Base-by-base conservation (phyloP, 2,888 invertebrate genomes). In the Chrysolina oricalcia region DNA sequence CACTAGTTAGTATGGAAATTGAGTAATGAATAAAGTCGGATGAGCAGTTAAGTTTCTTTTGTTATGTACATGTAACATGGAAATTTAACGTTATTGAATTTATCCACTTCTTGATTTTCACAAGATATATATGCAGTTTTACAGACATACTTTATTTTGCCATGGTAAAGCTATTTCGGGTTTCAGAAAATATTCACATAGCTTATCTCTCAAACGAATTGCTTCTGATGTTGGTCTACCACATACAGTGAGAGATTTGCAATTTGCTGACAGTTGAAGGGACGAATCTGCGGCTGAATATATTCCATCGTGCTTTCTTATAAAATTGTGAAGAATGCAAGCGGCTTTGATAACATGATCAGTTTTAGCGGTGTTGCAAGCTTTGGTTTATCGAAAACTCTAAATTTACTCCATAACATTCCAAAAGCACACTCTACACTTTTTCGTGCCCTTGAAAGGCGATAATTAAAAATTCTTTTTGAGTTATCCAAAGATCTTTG, bases 401-500 rank as follows among this genome's bases (percentile, higher is more conserved):
- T 4, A 13, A 56, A n/a, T n/a, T n/a, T n/a, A n/a, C n/a, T n/a
- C n/a, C n/a, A n/a, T n/a, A n/a, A n/a, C n/a, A n/a, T n/a, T n/a
- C n/a, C n/a, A n/a, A n/a, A n/a, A n/a, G n/a, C n/a, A n/a, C n/a
- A n/a, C 41, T 56, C 19, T 17, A 27, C 40, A 69, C 69, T 69
- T 69, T 56, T 69, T 69, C 69, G 15, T 21, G 6, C 69, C 40
- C 56, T 69, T 56, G 69, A 69, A 53, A 69, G 69, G 17, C 56
- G 69, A 53, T 53, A 46, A 19, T 66, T 66, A 46, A 66, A 66
- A 66, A 66, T 67, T 69, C 65, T 62, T 70, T 21, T 70, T n/a
- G 19, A 9, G 17, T 72, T 72, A 56, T 72, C 41, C 6, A 73
- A 50, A 13, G 64, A 35, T 73, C 73, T 21, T 69, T 73, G 69